These are phyloP conservation scores for Schizotus pectinicornis DNA, from an alignment of 2,888 invertebrate genomes.

Conservation along the genomic window DNA sequence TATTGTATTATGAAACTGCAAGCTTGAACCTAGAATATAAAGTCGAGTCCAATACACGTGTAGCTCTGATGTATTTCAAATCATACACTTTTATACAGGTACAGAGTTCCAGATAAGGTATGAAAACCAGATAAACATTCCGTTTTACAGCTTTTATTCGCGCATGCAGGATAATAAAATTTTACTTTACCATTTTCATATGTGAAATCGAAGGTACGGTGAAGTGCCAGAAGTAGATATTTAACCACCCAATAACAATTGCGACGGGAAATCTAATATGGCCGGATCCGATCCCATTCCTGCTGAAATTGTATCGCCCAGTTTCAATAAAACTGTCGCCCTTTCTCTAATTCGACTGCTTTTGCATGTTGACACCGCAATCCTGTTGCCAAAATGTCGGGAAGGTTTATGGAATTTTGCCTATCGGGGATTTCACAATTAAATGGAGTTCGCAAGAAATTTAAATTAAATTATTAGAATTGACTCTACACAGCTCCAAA, in stretches of 20 bases:
- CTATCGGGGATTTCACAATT: neutral
- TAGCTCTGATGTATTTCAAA: too few species aligned
- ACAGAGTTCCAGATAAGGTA: too few species aligned
- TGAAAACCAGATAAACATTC: too few species aligned
- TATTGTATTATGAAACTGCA: too few species aligned
- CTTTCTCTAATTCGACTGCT: slow-evolving; percentile 33
- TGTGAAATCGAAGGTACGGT: slow-evolving; percentile 26
- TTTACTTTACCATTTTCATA: slow-evolving; percentile 34
- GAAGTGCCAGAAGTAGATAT: slow-evolving; percentile 38
- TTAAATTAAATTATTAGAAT: neutral
- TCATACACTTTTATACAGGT: too few species aligned
- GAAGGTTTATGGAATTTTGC: neutral
- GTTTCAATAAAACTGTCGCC: slow-evolving; percentile 43
- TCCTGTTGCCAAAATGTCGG: neutral
- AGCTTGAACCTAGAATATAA: too few species aligned
- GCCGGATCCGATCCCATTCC: slow-evolving; percentile 31
- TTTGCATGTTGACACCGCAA: slow-evolving; percentile 11
- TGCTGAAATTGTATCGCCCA: slow-evolving; percentile 34
- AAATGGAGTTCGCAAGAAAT: neutral
- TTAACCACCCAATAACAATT: slow-evolving; percentile 39
- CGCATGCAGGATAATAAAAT: slow-evolving; percentile 23
- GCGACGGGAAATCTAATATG: slow-evolving; percentile 33
- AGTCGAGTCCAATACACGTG: too few species aligned
- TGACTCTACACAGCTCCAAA: too few species aligned
- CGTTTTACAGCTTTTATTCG: neutral